Conservation (phyloP, 2,113 vertebrate genomes). For the Heterotilapia buettikoferi region DNA sequence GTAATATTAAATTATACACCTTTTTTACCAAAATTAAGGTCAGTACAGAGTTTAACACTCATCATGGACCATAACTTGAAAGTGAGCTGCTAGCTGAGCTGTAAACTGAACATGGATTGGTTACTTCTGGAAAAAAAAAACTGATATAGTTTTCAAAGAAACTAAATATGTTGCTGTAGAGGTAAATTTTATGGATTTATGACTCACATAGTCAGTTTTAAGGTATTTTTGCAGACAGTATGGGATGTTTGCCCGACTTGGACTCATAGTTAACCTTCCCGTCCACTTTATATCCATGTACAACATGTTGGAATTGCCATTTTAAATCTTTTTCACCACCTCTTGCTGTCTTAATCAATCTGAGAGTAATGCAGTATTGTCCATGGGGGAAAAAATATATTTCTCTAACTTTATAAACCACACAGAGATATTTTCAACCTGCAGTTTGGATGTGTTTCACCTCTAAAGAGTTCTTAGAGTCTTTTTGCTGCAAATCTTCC, state of each 20-base stretch:
- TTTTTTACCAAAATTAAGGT: not conserved
- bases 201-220: not conserved
- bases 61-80: not conserved
- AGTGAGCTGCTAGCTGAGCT: not conserved
- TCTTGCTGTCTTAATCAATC: not conserved
- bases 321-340: not conserved
- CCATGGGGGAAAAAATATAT: not conserved
- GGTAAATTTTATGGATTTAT: not conserved
- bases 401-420: not conserved
- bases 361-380: not conserved
- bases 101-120: not conserved
- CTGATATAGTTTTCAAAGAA: not conserved
- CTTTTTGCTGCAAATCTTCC: not conserved
- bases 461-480: not conserved
- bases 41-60: not conserved
- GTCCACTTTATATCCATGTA: not conserved
- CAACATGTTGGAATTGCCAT: not conserved
- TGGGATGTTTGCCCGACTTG: not conserved
- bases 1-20: not conserved
- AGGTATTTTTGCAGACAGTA: not conserved
- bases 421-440: not conserved
- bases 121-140: not conserved
- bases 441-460: not conserved
- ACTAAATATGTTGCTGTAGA: not conserved
- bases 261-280: not conserved